Percentiles rank a stretch among this genome's conserved stretches.
Evolutionary conservation across 2,113 vertebrate genomes (phyloP).

Genomic region (Platysteira castanea): DNA sequence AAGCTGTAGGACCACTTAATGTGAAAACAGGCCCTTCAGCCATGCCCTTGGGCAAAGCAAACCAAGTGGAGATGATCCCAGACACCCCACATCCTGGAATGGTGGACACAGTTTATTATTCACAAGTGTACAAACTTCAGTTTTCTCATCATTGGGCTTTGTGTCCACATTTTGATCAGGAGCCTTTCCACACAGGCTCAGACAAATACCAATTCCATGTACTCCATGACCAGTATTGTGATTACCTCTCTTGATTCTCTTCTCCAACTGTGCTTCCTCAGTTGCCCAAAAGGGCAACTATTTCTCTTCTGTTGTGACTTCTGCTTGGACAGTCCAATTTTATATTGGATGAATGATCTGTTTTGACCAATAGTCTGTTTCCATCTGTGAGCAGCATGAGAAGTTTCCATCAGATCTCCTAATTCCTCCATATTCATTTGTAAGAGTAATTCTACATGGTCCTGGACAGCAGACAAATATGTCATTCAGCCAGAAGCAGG

Average conservation of each 20-base stretch:
- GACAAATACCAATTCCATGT: background rate
- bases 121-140: background rate
- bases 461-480: background rate
- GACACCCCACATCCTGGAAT: accelerated
- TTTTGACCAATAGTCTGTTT: background rate
- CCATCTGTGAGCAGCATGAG: background rate
- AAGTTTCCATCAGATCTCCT: background rate
- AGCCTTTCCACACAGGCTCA: background rate
- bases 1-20: background rate
- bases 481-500: background rate
- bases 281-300: background rate
- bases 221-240: too few relatives aligned
- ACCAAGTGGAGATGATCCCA: background rate
- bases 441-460: background rate
- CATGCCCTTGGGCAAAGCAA: background rate
- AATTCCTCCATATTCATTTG: background rate
- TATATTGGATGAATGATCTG: background rate
- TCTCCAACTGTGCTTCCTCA: background rate
- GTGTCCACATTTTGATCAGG: background rate
- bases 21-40: background rate
- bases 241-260: background rate
- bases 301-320: background rate
- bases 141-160: background rate
- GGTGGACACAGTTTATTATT: background rate
- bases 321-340: background rate